A percentile compares a stretch with the other conserved stretches of the same genome.
Evolutionary conservation across 2,888 invertebrate genomes (phyloP).

Genomic region (Pherbina coryleti): DNA sequence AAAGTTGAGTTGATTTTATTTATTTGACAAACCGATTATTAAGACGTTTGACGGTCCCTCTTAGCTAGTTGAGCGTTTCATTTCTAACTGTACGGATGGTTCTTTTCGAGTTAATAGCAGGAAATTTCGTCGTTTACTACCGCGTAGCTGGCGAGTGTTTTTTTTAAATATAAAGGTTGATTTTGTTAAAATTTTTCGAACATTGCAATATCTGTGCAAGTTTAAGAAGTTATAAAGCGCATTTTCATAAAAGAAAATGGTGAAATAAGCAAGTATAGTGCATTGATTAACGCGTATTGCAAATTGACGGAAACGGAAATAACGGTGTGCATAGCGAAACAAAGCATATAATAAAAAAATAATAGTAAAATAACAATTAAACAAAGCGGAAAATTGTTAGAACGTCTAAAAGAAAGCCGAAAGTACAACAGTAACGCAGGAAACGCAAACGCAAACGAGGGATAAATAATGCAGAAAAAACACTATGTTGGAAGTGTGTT

Average conservation of each 20-base stretch:
- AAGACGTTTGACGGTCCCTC: constrained; percentile 57
- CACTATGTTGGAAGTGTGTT: not conserved
- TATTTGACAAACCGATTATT: constrained; percentile 50
- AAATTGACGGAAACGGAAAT: not conserved
- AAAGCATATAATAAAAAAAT: not conserved
- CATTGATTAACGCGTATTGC: too few species aligned
- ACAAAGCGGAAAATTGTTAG: too few species aligned
- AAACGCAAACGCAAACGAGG: not conserved
- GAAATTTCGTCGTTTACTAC: not conserved
- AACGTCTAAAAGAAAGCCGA: not conserved
- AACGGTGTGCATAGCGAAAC: not conserved
- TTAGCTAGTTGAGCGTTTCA: constrained; percentile 62
- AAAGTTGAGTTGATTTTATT: constrained; percentile 11
- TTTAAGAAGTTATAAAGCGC: not conserved
- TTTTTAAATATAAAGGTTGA: not conserved
- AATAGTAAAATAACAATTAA: not conserved
- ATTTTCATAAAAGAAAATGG: not conserved
- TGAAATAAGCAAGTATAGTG: not conserved
- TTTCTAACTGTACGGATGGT: constrained; percentile 62
- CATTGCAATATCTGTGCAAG: not conserved
- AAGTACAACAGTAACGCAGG: not conserved
- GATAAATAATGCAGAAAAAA: not conserved
- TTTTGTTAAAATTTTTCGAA: not conserved
- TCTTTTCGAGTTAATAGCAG: not conserved
- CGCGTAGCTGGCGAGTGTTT: not conserved